These are phyloP conservation scores for Leistus spinibarbis DNA, from an alignment of 2,888 invertebrate genomes.

Conservation along the genomic window DNA sequence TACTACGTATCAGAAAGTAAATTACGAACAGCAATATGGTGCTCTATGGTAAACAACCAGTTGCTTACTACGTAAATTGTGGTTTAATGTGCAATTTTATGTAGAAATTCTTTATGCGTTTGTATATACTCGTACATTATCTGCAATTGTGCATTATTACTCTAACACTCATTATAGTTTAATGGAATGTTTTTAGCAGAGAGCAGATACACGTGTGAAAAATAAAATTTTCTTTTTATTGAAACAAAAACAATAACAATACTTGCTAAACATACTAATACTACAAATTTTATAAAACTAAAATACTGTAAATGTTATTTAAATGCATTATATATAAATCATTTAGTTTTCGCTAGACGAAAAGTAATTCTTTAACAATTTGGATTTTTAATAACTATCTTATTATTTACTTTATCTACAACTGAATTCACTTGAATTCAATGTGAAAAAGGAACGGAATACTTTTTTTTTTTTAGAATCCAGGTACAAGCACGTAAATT, in stretches of 20 bases:
- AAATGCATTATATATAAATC: not conserved
- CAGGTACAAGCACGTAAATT: conserved; percentile 25
- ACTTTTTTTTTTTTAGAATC: conserved; percentile 11
- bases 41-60: too few relatives aligned
- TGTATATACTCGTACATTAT: too few relatives aligned
- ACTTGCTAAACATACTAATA: conserved; percentile 12
- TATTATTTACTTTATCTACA: not conserved
- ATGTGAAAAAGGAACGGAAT: conserved; percentile 10
- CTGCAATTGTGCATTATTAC: too few relatives aligned
- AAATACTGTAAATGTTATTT: conserved; percentile 23
- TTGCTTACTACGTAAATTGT: too few relatives aligned
- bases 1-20: too few relatives aligned
- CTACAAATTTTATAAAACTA: conserved; percentile 27
- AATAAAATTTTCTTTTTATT: conserved; percentile 28
- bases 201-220: too few relatives aligned
- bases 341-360: not conserved
- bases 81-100: too few relatives aligned
- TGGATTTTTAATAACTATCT: not conserved
- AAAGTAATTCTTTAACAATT: conserved; percentile 15
- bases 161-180: too few relatives aligned
- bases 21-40: too few relatives aligned
- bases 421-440: conserved; percentile 9
- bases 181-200: too few relatives aligned
- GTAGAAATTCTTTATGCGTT: too few relatives aligned
- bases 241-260: conserved; percentile 44